These are phyloP conservation scores for Thomomys bottae DNA, from an alignment of 2,113 vertebrate species.

Conservation along the genomic window DNA sequence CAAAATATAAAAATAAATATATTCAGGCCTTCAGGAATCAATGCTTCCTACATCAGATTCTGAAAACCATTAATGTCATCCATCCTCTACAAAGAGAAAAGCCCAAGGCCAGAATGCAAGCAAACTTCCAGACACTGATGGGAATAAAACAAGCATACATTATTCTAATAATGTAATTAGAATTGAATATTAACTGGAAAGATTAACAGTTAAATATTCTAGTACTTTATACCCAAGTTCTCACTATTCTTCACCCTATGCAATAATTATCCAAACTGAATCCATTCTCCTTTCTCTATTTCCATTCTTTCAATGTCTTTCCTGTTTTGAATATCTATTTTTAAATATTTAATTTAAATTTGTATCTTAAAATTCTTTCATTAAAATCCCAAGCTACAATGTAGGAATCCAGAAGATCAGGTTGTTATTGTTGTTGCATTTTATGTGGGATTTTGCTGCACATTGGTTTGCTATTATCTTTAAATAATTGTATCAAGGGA, in stretches of 20 bases:
- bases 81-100: neutral
- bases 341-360: neutral
- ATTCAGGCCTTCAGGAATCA: neutral
- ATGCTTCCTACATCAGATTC: accelerated
- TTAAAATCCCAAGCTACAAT: neutral
- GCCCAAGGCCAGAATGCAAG: neutral
- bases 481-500: too few species aligned
- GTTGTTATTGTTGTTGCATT: neutral
- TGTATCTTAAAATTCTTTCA: neutral
- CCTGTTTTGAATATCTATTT: neutral
- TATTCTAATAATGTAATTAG: neutral
- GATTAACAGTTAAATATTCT: neutral
- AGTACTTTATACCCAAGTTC: neutral
- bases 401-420: neutral
- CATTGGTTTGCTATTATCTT: too few species aligned
- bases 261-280: neutral
- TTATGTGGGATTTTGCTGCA: too few species aligned
- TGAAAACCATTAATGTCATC: neutral
- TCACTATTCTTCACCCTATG: neutral
- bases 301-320: neutral
- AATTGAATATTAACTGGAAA: neutral
- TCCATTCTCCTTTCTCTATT: neutral
- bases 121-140: neutral
- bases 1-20: neutral
- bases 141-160: neutral